phyloP scores from a whole-genome alignment of 1,140 invertebrate species.

The Ostrea denselamellosa region DNA sequence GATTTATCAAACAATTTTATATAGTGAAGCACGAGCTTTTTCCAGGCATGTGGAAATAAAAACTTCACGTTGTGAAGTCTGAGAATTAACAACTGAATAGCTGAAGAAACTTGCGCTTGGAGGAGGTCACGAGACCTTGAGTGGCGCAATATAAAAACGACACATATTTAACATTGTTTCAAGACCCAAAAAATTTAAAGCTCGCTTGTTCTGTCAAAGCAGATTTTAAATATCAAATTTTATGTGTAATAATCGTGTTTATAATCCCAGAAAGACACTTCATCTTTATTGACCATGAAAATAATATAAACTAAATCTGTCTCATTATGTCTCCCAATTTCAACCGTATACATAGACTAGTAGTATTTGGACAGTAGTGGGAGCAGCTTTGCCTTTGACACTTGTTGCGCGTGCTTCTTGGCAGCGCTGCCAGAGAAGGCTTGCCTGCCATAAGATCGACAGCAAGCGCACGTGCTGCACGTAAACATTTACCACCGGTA shows the following conservation, averaged over 20 bases:
- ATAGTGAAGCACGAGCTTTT: slow-evolving; percentile 34
- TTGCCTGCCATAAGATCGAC: slow-evolving; percentile 26
- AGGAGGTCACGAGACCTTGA: background rate
- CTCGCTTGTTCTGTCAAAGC: no score
- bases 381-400: slow-evolving; percentile 25
- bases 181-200: background rate
- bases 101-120: background rate
- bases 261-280: no score
- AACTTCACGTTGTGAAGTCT: background rate
- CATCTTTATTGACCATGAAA: no score
- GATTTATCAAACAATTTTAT: slow-evolving; percentile 34
- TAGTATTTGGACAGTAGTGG: slow-evolving; percentile 12
- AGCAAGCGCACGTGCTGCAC: slow-evolving; percentile 35
- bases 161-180: background rate
- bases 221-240: no score
- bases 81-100: slow-evolving; percentile 2
- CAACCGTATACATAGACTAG: background rate
- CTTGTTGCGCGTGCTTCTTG: slow-evolving; percentile 38
- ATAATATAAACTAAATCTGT: no score
- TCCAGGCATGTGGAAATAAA: background rate
- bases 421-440: slow-evolving; percentile 22
- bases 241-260: no score
- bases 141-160: background rate
- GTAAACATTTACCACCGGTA: slow-evolving; percentile 28
- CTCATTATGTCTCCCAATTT: background rate